Percentiles rank a stretch among this genome's conserved stretches.
These are phyloP conservation scores for Habroteleia sp. DNA, from an alignment of 2,888 invertebrate genomes.

Conservation along the genomic window DNA sequence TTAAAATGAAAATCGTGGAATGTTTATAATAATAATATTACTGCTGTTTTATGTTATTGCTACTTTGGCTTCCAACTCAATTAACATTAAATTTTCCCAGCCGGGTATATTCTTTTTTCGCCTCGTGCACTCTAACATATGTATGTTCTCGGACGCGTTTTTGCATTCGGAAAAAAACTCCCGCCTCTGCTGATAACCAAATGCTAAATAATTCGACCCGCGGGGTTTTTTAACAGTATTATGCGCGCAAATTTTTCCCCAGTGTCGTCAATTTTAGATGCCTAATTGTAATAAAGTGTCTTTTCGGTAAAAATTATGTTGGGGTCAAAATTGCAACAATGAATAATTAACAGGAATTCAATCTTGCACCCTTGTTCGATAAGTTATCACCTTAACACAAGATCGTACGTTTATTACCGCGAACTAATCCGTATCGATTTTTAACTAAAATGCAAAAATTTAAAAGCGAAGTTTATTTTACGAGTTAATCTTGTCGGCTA, in stretches of 20 bases:
- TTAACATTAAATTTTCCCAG: conserved; percentile 55
- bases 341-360: too few species aligned
- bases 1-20: conserved; percentile 54
- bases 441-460: conserved; percentile 31
- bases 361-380: neutral
- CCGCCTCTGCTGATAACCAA: conserved; percentile 15
- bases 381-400: neutral
- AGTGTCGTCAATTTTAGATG: too few species aligned
- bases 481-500: conserved; percentile 42
- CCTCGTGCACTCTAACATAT: neutral
- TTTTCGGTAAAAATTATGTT: too few species aligned
- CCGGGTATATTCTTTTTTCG: conserved; percentile 27
- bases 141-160: conserved; percentile 4
- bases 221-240: conserved; percentile 11
- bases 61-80: conserved; percentile 45
- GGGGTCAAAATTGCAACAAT: too few species aligned
- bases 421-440: conserved; percentile 27
- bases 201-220: conserved; percentile 11
- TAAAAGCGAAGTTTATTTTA: conserved; percentile 24
- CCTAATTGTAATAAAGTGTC: too few species aligned
- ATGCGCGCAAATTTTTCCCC: too few species aligned
- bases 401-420: conserved; percentile 1
- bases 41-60: conserved; percentile 44
- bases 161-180: conserved; percentile 9
- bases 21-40: conserved; percentile 55